phyloP scores from a whole-genome alignment of 1,140 invertebrate genomes.

The Drosophila mauritiana region DNA sequence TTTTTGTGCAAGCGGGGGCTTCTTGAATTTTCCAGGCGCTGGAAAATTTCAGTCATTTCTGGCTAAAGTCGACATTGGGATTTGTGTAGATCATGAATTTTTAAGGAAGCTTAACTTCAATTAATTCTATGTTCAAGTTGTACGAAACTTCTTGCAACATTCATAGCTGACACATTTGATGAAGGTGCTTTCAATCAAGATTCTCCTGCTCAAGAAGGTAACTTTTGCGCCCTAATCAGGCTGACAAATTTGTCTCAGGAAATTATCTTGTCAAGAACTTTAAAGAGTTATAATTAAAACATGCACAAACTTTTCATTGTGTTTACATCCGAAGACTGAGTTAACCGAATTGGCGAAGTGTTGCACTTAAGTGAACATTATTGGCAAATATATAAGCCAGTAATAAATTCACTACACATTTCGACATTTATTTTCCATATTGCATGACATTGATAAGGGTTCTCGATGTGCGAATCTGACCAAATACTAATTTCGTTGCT shows the following conservation, averaged over 20 bases:
- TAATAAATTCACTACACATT: background rate
- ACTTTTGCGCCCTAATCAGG: background rate
- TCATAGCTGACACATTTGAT: background rate
- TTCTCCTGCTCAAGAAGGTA: background rate
- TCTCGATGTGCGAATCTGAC: background rate
- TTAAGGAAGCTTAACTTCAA: background rate
- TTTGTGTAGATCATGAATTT: slow-evolving; percentile 26
- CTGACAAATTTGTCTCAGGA: background rate
- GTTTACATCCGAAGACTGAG: too few species aligned
- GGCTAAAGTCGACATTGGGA: slow-evolving; percentile 14
- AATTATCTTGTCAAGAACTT: slow-evolving; percentile 2
- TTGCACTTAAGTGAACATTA: background rate
- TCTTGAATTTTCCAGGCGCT: slow-evolving; percentile 2
- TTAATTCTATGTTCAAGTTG: background rate
- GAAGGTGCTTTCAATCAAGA: background rate
- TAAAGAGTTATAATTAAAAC: background rate
- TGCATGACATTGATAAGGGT: slow-evolving; percentile 40
- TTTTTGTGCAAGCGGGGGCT: slow-evolving; percentile 6
- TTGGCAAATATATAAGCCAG: background rate
- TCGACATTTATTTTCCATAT: slow-evolving; percentile 9
- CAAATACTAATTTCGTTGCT: slow-evolving; percentile 3
- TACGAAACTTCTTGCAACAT: background rate
- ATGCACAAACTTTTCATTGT: background rate
- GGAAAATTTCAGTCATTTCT: slow-evolving; percentile 4
- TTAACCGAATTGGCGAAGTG: background rate